Evolutionary conservation across 2,888 invertebrate species (phyloP), one percentile per base, ranked within the genome.

Genomic region (Limnephilus lunatus): DNA sequence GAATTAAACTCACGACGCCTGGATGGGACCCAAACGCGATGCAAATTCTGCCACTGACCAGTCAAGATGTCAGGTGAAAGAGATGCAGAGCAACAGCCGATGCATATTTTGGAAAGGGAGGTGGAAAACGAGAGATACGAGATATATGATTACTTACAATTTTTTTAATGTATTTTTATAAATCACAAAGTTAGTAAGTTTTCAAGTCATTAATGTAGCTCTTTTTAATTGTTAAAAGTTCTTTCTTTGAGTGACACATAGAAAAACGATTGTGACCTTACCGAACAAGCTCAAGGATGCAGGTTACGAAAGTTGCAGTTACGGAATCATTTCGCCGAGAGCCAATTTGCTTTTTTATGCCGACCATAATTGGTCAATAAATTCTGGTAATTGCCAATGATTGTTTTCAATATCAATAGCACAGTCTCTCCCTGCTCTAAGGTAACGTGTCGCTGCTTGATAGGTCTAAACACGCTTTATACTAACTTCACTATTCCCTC

Each of bases 221-320:
- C 25, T 35, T 85, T 32, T 1, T 39, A 85, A 19, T 25, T 12
- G 2, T 35, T 83, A 19, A 35, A 25, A 19, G 39, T 39, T 35
- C 25, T 85, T 82, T 82, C 82, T 82, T 39, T 30, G 88, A 89
- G 68, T 81, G 35, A n/a, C 14, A 39, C 80, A 81, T 32, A 81
- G 88, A 89, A 89, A 89, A 80, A 35, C 87, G 87, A 44, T 89
- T 80, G 88, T 35, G 81, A 89, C 88, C 88, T 89, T 80, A 25
- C 35, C 39, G 88, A 89, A 81, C 88, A 32, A 53, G 88, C 81
- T 35, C 88, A 89, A 89, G 88, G 88, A 81, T 80, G 15, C 31
- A 31, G 44, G 44, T 86, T 86, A 44, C 35, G 86, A 35, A 86
- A 48, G 39, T 31, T 35, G 35, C 35, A 35, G 53, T 14, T 89